A percentile compares a stretch with the other conserved stretches of the same genome.
These are phyloP conservation scores for Microcebus tavaratra DNA, from an alignment of 2,113 vertebrate species.

Conservation along the genomic window DNA sequence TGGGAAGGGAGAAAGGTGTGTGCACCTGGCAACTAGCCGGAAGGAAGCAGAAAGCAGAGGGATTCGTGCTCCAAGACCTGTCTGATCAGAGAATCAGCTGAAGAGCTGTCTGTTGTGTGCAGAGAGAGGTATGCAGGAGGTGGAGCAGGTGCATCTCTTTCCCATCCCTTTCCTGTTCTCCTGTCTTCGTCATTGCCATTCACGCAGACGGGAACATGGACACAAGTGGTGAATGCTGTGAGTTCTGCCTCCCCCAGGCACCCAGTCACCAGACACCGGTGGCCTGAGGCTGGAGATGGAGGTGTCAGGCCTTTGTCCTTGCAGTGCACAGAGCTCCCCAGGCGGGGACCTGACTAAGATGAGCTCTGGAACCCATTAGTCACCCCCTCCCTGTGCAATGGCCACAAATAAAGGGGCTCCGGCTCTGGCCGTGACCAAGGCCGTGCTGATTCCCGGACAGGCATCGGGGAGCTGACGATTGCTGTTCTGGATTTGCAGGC, in stretches of 20 bases:
- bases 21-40: too few relatives aligned
- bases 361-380: background rate
- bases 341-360: accelerated
- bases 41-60: background rate
- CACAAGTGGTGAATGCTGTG: background rate
- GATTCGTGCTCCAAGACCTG: background rate
- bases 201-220: accelerated
- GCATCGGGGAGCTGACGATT: background rate
- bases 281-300: background rate
- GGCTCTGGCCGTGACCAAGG: too few relatives aligned
- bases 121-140: background rate
- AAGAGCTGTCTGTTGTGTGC: background rate
- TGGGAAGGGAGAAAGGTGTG: background rate
- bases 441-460: background rate
- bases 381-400: accelerated
- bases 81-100: background rate
- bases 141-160: background rate
- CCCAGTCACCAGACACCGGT: background rate
- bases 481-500: background rate
- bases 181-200: background rate
- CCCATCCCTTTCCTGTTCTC: background rate
- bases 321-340: background rate
- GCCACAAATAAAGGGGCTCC: background rate
- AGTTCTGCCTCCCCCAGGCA: background rate
- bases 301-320: background rate